phyloP scores from a whole-genome alignment of 1,140 invertebrate genomes.

The Nephotettix cincticeps region DNA sequence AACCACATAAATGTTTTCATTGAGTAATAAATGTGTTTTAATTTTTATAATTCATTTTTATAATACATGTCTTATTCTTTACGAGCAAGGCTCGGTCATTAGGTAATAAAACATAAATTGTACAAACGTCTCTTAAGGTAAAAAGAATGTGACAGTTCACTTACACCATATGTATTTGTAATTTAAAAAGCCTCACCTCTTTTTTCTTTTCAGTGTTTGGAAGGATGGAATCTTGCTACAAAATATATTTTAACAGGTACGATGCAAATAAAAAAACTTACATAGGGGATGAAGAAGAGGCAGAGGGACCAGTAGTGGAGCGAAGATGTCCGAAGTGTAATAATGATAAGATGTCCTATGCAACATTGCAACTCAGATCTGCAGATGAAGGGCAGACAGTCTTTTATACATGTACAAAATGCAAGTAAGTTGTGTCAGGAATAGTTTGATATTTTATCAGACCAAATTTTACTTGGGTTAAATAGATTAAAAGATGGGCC shows the following conservation, averaged over 20 bases:
- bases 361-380: conserved; percentile 89
- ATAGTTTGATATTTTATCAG: background rate
- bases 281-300: conserved; percentile 49
- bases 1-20: too few species aligned
- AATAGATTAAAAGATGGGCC: too few species aligned
- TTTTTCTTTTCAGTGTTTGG: conserved; percentile 58
- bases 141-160: too few species aligned
- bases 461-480: background rate
- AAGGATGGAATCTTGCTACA: conserved; percentile 62
- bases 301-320: conserved; percentile 80
- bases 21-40: too few species aligned
- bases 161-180: conserved; percentile 17
- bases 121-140: too few species aligned
- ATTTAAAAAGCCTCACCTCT: conserved; percentile 5
- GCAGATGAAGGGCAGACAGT: conserved; percentile 99
- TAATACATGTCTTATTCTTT: too few species aligned
- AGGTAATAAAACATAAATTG: too few species aligned
- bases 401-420: conserved; percentile 94
- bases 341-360: conserved; percentile 91
- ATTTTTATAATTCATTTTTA: too few species aligned
- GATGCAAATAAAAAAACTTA: conserved; percentile 43
- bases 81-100: too few species aligned
- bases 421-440: conserved; percentile 69
- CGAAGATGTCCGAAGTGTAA: conserved; percentile 87
- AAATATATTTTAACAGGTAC: conserved; percentile 65